These are phyloP conservation scores for Oikopleura dioica DNA, from an alignment of 23 tunicate species.

Conservation along the genomic window DNA sequence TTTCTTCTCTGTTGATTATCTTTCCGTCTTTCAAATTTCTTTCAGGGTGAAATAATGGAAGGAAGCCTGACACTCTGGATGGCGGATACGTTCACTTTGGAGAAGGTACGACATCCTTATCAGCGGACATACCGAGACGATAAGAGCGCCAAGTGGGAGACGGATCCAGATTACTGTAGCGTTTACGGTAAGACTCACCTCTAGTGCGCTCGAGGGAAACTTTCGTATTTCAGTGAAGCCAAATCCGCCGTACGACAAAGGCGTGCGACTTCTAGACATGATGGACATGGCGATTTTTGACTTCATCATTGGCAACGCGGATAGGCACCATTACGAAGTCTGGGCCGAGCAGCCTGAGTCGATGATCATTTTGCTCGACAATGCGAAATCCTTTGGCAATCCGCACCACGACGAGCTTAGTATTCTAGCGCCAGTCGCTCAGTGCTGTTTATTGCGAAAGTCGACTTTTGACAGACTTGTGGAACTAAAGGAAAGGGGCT, in stretches of 20 bases:
- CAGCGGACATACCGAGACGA: slow-evolving; percentile 78
- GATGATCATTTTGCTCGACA: slow-evolving; percentile 73
- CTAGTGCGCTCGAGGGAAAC: not conserved
- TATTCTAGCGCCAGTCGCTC: slow-evolving; percentile 51
- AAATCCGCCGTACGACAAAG: slow-evolving; percentile 7
- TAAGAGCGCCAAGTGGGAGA: slow-evolving; percentile 42
- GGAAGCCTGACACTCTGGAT: slow-evolving; percentile 62
- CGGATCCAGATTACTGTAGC: slow-evolving; percentile 51
- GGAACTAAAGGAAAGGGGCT: slow-evolving; percentile 10
- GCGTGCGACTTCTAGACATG: slow-evolving; percentile 40
- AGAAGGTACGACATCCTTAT: slow-evolving; percentile 62
- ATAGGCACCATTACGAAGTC: slow-evolving; percentile 75
- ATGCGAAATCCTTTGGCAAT: slow-evolving; percentile 86
- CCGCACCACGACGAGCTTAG: slow-evolving; percentile 47
- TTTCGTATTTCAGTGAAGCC: not conserved
- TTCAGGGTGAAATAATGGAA: slow-evolving; percentile 41
- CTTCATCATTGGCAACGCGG: slow-evolving; percentile 87
- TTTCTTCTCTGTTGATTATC: not conserved
- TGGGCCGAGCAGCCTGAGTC: slow-evolving; percentile 28
- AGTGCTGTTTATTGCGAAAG: slow-evolving; percentile 43
- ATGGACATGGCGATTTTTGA: slow-evolving; percentile 65
- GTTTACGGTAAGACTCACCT: not conserved
- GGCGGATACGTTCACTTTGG: slow-evolving; percentile 44
- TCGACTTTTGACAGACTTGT: not conserved
- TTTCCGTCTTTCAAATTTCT: not conserved